Conservation (phyloP, 2,888 invertebrate genomes). For the Campoplex nolae region DNA sequence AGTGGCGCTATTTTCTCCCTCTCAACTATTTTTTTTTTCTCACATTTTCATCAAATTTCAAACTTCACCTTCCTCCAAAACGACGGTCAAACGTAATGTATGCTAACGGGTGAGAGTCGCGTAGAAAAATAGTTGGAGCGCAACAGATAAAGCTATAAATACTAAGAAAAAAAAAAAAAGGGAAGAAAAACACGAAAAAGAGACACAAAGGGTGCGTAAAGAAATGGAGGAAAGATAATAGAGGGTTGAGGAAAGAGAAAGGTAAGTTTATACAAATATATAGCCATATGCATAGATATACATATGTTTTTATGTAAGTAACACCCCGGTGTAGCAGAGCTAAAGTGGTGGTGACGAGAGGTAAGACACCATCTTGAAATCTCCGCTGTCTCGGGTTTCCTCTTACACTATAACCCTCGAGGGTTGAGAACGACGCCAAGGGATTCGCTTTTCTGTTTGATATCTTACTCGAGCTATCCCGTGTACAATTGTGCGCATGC, state of each 20-base stretch:
- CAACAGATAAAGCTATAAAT: slow-evolving; percentile 9
- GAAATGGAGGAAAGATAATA: slow-evolving; percentile 34
- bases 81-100: not conserved
- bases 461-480: slow-evolving; percentile 26
- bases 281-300: not conserved
- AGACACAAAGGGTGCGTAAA: slow-evolving; percentile 22
- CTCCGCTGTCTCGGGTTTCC: slow-evolving; percentile 63
- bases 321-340: slow-evolving; percentile 31
- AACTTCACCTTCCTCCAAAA: not conserved
- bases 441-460: slow-evolving; percentile 46
- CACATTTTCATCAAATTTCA: slow-evolving; percentile 6
- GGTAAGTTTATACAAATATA: slow-evolving; percentile 20
- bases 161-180: not conserved
- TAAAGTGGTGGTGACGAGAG: slow-evolving; percentile 58
- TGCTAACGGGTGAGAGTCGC: not conserved
- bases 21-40: not conserved
- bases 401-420: slow-evolving; percentile 26
- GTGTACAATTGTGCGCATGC: not conserved
- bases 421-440: slow-evolving; percentile 46
- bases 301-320: not conserved
- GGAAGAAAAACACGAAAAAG: slow-evolving; percentile 21
- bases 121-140: slow-evolving; percentile 35
- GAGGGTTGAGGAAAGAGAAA: slow-evolving; percentile 39
- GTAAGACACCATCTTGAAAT: slow-evolving; percentile 67
- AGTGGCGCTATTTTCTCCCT: not conserved